Base-by-base conservation (phyloP, 2,888 invertebrate species). In the Tetramorium bicarinatum region DNA sequence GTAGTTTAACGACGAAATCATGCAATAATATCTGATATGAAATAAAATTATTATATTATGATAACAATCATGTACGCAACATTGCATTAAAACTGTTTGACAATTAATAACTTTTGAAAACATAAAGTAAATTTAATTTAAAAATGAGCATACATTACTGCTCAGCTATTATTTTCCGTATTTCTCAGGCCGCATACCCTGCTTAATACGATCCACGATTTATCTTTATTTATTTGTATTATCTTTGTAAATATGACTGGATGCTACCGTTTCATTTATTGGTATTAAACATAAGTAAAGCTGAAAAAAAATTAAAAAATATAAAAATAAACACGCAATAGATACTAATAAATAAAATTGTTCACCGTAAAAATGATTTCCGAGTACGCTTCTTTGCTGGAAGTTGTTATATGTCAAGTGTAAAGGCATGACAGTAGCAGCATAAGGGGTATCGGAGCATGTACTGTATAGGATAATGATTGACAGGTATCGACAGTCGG, bases 401-500 rank as follows among this genome's bases (percentile, higher is more conserved):
- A 83, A 82, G 62, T 52, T 77, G 87, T 76, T 83, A 80, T 59
- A 64, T 44, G 84, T 81, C 85, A 64, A 56, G 25, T 56, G n/a
- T 41, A 54, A 34, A 54, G 54, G 18, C 54, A n/a, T 44, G 66
- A 77, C 54, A 64, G 62, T 62, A 49, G 15, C 75, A 34, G 77
- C 41, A 25, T 66, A 71, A 88, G 84, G 59, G 74, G 87, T 85
- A 84, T 56, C 74, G 77, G 81, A 64, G 85, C 56, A 52, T 64
- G 61, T 74, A 86, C 76, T 80, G 71, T 84, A 83, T 75, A 44
- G 79, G 85, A 85, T 80, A 85, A 84, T 83, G 87, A 88, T 87
- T 88, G 90, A 90, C 90, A 84, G 87, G 61, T 90, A 90, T 90
- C 87, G 90, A 89, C 90, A 87, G 81, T 90, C 61, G 86, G 81